Evolutionary conservation across 2,888 invertebrate genomes (phyloP).

Genomic region (Tryphoninae sp.): DNA sequence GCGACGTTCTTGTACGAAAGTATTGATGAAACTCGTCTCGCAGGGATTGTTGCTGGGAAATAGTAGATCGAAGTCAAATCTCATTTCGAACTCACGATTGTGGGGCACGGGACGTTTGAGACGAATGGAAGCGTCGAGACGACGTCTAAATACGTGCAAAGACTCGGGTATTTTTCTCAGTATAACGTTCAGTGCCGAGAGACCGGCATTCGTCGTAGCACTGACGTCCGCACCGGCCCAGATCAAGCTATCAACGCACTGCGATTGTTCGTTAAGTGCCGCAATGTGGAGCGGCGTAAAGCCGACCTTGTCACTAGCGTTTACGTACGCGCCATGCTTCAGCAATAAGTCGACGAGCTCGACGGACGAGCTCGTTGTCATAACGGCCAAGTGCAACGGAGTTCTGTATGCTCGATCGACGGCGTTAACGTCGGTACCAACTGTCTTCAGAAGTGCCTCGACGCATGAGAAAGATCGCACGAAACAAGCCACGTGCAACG

Average conservation of each 20-base stretch:
- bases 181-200: conserved; percentile 81
- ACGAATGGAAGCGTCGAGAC: conserved; percentile 79
- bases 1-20: conserved; percentile 81
- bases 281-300: conserved; percentile 82
- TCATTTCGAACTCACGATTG: conserved; percentile 79
- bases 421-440: conserved; percentile 78
- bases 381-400: conserved; percentile 81
- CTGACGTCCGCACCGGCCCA: conserved; percentile 82
- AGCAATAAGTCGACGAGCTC: conserved; percentile 76
- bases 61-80: conserved; percentile 78
- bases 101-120: conserved; percentile 77
- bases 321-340: conserved; percentile 76
- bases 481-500: conserved; percentile 82
- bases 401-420: conserved; percentile 79
- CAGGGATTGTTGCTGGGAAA: conserved; percentile 78
- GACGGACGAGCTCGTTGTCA: conserved; percentile 76
- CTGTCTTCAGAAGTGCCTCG: conserved; percentile 74
- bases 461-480: conserved; percentile 77
- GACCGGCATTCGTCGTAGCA: conserved; percentile 80
- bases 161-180: conserved; percentile 81
- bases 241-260: conserved; percentile 80
- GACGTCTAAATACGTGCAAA: conserved; percentile 79
- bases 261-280: conserved; percentile 81
- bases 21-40: conserved; percentile 81
- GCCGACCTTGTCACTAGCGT: conserved; percentile 79